Evolutionary conservation across 53 echinoderm and acorn worm genomes (phyloP).

Genomic region (Patiria pectinifera): DNA sequence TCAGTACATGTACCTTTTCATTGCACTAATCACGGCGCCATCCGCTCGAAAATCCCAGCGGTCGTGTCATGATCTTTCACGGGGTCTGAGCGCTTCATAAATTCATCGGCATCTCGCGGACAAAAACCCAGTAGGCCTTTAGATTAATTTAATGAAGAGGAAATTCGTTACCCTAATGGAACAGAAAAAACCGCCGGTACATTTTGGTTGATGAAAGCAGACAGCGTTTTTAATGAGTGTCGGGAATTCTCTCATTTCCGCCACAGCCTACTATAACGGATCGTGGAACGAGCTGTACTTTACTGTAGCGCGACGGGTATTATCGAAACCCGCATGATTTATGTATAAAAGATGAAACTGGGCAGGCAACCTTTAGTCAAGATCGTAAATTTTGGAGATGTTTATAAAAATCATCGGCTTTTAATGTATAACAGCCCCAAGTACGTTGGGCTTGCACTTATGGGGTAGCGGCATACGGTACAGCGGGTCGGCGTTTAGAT

Average conservation of each 20-base stretch:
- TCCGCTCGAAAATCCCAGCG: neutral
- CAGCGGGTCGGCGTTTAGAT: too few relatives aligned
- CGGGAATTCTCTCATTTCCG: neutral
- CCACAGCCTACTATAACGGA: neutral
- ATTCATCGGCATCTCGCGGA: neutral
- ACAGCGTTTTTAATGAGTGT: neutral
- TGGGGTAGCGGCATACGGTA: too few relatives aligned
- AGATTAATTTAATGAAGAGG: neutral
- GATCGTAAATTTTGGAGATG: too few relatives aligned
- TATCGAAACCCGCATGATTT: too few relatives aligned
- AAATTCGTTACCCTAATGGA: conserved; percentile 2
- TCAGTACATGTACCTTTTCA: too few relatives aligned
- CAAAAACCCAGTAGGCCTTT: neutral
- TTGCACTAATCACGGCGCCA: neutral
- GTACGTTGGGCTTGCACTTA: too few relatives aligned
- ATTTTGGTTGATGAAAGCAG: neutral
- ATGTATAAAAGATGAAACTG: too few relatives aligned
- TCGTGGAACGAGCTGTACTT: too few relatives aligned
- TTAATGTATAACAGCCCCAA: too few relatives aligned
- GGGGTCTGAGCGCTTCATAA: neutral
- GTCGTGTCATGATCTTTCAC: neutral
- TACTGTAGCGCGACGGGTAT: too few relatives aligned
- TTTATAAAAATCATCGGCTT: too few relatives aligned
- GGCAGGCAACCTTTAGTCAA: too few relatives aligned
- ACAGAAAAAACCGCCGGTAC: neutral